Evolutionary conservation across 1,140 invertebrate species (phyloP).

Genomic region (Bilobella aurantiaca): DNA sequence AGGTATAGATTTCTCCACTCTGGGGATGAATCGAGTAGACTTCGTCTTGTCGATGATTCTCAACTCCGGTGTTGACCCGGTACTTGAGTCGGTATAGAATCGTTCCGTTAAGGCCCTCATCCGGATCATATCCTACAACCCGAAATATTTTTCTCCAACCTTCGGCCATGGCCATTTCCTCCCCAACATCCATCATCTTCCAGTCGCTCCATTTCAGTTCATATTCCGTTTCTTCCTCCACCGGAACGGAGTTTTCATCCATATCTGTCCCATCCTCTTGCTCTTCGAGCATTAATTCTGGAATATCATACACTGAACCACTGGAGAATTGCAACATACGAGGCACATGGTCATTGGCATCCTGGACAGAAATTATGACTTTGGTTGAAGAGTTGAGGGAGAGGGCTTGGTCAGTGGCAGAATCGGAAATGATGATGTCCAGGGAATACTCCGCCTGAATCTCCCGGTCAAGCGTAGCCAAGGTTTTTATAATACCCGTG

Average conservation of each 20-base stretch:
- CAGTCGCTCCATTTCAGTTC: constrained; percentile 33
- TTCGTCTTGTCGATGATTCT: constrained; percentile 54
- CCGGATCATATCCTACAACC: constrained; percentile 75
- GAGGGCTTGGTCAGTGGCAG: constrained; percentile 65
- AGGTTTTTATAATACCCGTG: constrained; percentile 74
- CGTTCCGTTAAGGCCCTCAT: constrained; percentile 67
- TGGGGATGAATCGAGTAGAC: constrained; percentile 66
- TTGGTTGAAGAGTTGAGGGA: constrained; percentile 66
- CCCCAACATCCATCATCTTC: constrained; percentile 24
- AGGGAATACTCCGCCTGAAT: constrained; percentile 38
- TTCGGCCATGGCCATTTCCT: constrained; percentile 15
- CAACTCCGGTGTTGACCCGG: constrained; percentile 49
- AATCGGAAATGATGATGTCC: constrained; percentile 61
- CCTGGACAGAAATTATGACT: constrained; percentile 61
- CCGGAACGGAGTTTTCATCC: constrained; percentile 22
- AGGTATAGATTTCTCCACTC: constrained; percentile 60
- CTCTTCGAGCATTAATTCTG: constrained; percentile 27
- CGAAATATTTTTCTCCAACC: constrained; percentile 41
- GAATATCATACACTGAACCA: constrained; percentile 37
- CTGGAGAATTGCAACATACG: constrained; percentile 35
- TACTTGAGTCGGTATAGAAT: constrained; percentile 67
- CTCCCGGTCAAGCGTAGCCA: constrained; percentile 73
- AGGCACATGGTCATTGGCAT: constrained; percentile 38
- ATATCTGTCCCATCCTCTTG: constrained; percentile 25
- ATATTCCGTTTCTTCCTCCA: constrained; percentile 29